Conservation (phyloP, 2,113 vertebrate genomes). For the Gymnobelideus leadbeateri region DNA sequence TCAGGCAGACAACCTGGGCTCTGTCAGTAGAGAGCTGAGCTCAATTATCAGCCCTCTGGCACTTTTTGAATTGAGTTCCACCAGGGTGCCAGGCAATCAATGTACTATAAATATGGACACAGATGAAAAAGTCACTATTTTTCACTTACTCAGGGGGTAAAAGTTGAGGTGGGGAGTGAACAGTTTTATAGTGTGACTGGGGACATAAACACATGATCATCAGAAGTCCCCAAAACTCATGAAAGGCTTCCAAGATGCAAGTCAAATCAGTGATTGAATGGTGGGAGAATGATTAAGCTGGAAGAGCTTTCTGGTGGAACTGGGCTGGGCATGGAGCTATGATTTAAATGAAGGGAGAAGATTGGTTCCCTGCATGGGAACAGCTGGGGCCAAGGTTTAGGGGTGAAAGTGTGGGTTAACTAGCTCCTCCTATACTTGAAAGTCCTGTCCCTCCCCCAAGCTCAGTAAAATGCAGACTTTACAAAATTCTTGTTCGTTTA, state of each 20-base stretch:
- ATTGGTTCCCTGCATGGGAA: neutral
- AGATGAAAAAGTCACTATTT: neutral
- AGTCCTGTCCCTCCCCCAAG: neutral
- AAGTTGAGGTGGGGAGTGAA: neutral
- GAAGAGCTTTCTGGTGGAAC: neutral
- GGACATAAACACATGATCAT: neutral
- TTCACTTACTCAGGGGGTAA: neutral
- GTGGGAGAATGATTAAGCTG: neutral
- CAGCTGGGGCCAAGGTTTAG: neutral
- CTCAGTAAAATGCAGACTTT: neutral
- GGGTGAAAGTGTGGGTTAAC: neutral
- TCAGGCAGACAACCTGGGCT: neutral
- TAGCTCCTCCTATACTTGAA: neutral
- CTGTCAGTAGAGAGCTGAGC: neutral
- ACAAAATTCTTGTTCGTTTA: neutral
- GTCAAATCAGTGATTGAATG: neutral
- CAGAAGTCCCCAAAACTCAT: neutral
- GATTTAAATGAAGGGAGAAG: neutral
- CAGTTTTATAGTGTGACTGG: neutral
- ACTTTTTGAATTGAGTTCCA: neutral
- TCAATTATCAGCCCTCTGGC: neutral
- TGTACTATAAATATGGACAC: neutral
- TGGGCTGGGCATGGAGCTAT: neutral
- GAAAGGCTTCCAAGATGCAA: neutral
- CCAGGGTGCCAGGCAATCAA: neutral